Conservation (phyloP, 64 coral and sea anemone genomes). For the Anthopleura sola region DNA sequence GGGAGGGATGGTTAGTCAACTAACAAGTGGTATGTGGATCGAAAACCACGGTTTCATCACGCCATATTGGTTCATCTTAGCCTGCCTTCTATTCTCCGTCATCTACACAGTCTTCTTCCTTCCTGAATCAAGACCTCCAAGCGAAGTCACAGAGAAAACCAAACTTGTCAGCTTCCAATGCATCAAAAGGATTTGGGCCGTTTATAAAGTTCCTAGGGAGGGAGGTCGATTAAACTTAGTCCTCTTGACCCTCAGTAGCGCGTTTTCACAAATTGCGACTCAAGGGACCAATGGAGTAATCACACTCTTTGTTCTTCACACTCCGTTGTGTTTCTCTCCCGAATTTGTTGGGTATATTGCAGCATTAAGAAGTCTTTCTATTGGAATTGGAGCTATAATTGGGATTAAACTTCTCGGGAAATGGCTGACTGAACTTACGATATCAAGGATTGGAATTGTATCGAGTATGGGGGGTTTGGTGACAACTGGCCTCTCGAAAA, state of each 20-base stretch:
- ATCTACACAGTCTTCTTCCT: slow-evolving; percentile 48
- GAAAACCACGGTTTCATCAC: slow-evolving; percentile 51
- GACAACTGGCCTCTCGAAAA: slow-evolving; percentile 38
- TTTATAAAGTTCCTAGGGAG: slow-evolving; percentile 28
- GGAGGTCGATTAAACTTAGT: slow-evolving; percentile 35
- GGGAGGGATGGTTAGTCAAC: slow-evolving; percentile 71
- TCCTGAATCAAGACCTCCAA: slow-evolving; percentile 53
- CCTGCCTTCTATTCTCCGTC: slow-evolving; percentile 29
- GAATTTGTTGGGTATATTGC: slow-evolving; percentile 68
- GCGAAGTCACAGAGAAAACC: not conserved
- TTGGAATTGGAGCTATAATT: slow-evolving; percentile 60
- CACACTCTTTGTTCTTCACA: slow-evolving; percentile 67
- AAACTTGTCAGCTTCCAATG: slow-evolving; percentile 24
- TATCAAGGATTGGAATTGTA: slow-evolving; percentile 30
- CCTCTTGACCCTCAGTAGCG: slow-evolving; percentile 34
- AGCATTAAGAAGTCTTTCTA: slow-evolving; percentile 42
- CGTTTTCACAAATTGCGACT: not conserved
- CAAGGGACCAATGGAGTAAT: slow-evolving; percentile 24
- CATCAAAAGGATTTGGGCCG: slow-evolving; percentile 14
- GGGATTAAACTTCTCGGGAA: slow-evolving; percentile 60
- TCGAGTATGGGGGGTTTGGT: slow-evolving; percentile 30
- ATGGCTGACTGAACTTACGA: slow-evolving; percentile 48
- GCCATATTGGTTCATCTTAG: slow-evolving; percentile 66
- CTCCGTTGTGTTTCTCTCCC: slow-evolving; percentile 73
- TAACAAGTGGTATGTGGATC: slow-evolving; percentile 92